Conservation (phyloP, 1,140 invertebrate species). For the Rhopalosiphum padi region DNA sequence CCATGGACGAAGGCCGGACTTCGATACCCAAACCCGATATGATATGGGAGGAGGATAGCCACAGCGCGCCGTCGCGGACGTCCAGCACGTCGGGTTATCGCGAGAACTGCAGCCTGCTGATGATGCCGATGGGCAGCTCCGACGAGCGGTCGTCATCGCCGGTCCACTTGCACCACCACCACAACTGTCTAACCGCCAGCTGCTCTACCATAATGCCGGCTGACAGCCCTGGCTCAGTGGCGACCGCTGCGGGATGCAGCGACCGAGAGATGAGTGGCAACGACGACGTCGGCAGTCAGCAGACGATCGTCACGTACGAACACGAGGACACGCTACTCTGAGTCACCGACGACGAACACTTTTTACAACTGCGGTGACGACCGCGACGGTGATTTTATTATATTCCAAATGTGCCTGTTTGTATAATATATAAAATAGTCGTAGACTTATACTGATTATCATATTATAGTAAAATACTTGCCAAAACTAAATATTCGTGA, state of each 20-base stretch:
- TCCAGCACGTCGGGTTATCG: conserved; percentile 73
- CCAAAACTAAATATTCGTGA: not conserved
- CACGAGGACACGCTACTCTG: conserved; percentile 37
- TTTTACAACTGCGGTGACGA: not conserved
- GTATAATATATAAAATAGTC: not conserved
- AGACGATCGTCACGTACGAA: not conserved
- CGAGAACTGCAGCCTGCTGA: conserved; percentile 61
- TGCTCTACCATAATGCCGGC: conserved; percentile 35
- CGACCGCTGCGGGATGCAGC: not conserved
- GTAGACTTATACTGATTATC: not conserved
- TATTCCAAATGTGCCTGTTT: not conserved
- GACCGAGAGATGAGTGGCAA: not conserved
- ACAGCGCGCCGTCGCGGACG: conserved; percentile 69
- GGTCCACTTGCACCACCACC: not conserved
- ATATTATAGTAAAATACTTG: not conserved
- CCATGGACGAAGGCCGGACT: conserved; percentile 18
- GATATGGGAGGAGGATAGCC: conserved; percentile 80
- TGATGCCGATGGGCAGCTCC: conserved; percentile 59
- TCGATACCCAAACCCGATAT: conserved; percentile 67
- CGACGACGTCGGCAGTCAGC: conserved; percentile 34
- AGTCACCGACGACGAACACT: not conserved
- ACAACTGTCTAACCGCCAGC: conserved; percentile 1
- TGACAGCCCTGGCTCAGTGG: not conserved
- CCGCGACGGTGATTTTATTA: not conserved
- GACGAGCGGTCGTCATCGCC: conserved; percentile 36